Conservation (phyloP, 2,797 vertebrate genomes). For the Linurgus olivaceus region DNA sequence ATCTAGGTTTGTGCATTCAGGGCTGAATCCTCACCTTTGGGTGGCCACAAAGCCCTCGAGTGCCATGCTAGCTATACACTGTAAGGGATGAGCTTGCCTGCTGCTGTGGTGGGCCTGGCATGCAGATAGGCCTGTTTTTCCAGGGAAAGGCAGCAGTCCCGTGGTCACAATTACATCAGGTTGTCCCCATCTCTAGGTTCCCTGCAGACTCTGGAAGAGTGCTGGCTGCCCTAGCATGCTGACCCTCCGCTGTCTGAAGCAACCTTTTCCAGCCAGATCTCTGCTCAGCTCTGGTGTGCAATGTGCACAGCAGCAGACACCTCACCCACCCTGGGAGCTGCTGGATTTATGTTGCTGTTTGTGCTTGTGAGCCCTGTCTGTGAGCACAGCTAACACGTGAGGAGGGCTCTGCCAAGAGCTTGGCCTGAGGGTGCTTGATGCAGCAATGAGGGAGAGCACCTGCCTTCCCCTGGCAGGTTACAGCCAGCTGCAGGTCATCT, state of each 20-base stretch:
- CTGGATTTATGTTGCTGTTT: background rate
- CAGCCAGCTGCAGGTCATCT: fast-evolving
- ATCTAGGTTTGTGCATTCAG: background rate
- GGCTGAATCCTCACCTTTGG: background rate
- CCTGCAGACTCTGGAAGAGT: background rate
- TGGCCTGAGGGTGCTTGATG: background rate
- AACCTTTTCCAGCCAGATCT: background rate
- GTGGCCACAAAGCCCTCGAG: background rate
- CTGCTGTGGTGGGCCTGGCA: background rate
- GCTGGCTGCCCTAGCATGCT: background rate
- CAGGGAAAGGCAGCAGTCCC: background rate
- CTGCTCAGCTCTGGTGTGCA: background rate
- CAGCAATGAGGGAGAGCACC: background rate
- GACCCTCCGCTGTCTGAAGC: background rate
- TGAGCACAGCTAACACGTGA: background rate
- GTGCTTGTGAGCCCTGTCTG: background rate
- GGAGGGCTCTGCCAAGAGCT: background rate
- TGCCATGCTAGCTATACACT: background rate
- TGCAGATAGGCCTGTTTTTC: background rate
- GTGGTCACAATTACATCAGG: background rate
- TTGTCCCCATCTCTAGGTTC: background rate
- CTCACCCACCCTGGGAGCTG: background rate
- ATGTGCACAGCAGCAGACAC: background rate
- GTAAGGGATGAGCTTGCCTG: background rate
- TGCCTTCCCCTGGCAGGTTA: background rate